Evolutionary conservation across 2,113 vertebrate species (phyloP).

Genomic region (Ophiodon elongatus): DNA sequence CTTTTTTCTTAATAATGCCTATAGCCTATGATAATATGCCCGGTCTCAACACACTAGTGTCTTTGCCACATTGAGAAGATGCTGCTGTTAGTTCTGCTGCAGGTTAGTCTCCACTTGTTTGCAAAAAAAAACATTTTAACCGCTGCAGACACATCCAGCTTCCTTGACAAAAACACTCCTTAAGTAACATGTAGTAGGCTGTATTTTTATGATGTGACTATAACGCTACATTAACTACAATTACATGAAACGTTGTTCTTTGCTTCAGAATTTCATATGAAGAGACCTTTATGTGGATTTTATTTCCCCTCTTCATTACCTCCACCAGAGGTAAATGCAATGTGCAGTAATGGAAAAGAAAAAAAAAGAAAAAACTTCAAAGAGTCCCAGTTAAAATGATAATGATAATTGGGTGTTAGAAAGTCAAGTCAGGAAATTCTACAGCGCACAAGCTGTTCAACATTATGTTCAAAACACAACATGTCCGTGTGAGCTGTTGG

Average conservation of each 20-base stretch:
- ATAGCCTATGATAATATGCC: not conserved
- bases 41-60: not conserved
- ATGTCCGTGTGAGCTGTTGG: not conserved
- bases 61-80: not conserved
- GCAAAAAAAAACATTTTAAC: not conserved
- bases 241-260: not conserved
- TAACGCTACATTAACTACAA: not conserved
- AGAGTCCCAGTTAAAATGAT: not conserved
- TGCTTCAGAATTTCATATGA: not conserved
- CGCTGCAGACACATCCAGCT: not conserved
- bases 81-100: not conserved
- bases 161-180: not conserved
- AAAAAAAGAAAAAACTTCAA: not conserved
- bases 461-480: not conserved
- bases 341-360: not conserved
- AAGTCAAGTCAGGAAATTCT: not conserved
- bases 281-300: not conserved
- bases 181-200: not conserved
- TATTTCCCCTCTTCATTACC: not conserved
- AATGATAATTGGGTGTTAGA: constrained; percentile 12
- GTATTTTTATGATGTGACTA: not conserved
- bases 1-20: not conserved
- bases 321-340: not conserved
- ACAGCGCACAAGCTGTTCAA: constrained; percentile 5
- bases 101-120: not conserved